phyloP scores from a whole-genome alignment of 2,113 vertebrate species.

The Notiomystis cincta region DNA sequence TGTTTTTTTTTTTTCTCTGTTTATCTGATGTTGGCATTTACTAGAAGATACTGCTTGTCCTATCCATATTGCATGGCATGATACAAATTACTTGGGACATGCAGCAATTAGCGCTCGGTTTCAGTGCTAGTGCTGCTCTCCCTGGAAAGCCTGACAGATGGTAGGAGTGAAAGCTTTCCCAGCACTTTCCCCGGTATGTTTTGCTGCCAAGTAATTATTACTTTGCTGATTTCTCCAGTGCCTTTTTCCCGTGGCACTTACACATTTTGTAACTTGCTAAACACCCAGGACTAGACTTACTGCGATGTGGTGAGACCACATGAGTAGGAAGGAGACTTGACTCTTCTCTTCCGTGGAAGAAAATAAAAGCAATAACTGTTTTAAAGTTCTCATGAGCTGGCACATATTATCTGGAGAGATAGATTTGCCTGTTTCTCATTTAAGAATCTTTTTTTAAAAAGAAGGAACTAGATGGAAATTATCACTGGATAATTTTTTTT shows the following conservation, averaged over 20 bases:
- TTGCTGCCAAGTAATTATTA: slow-evolving; percentile 53
- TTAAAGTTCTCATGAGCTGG: slow-evolving; percentile 15
- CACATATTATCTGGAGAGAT: slow-evolving; percentile 4
- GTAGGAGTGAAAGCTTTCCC: slow-evolving; percentile 27
- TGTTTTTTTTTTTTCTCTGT: neutral
- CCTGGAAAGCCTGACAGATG: slow-evolving; percentile 32
- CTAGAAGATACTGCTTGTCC: slow-evolving; percentile 29
- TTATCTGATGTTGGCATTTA: slow-evolving; percentile 42
- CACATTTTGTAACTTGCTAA: neutral
- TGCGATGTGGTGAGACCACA: neutral
- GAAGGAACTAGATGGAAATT: slow-evolving; percentile 19
- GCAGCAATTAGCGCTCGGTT: slow-evolving; percentile 37
- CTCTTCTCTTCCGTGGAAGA: slow-evolving; percentile 36
- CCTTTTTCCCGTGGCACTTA: slow-evolving; percentile 1
- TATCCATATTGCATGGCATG: slow-evolving; percentile 10
- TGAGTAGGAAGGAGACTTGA: neutral
- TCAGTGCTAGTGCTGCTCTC: neutral
- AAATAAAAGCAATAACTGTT: slow-evolving; percentile 45
- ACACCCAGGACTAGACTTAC: neutral
- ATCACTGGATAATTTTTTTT: slow-evolving; percentile 43
- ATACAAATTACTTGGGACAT: slow-evolving; percentile 58
- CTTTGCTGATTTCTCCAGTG: slow-evolving; percentile 15
- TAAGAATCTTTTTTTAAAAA: neutral
- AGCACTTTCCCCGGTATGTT: slow-evolving; percentile 7
- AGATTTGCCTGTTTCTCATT: slow-evolving; percentile 27